phyloP scores from a whole-genome alignment of 2,888 invertebrate species.

The Tenthredo mesomela region DNA sequence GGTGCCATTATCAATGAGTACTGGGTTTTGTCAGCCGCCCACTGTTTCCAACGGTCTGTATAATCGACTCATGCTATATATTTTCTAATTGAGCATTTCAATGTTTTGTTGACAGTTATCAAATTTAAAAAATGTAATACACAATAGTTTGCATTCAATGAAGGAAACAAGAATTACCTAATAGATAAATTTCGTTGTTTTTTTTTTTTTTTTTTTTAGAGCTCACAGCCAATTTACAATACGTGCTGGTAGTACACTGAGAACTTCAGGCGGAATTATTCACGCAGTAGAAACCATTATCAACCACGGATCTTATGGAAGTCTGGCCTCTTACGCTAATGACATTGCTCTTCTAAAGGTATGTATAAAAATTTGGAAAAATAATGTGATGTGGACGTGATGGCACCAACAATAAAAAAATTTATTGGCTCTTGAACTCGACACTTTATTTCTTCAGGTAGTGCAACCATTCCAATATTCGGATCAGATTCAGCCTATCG shows the following conservation, averaged over 20 bases:
- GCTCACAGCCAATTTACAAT: not conserved
- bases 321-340: not conserved
- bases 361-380: not conserved
- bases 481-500: conserved; percentile 33
- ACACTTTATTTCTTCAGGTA: conserved; percentile 1
- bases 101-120: not conserved
- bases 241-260: conserved; percentile 5
- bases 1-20: conserved; percentile 31
- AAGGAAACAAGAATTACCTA: not conserved
- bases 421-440: not conserved
- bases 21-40: conserved; percentile 48
- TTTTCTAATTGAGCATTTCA: not conserved
- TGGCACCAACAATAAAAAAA: not conserved
- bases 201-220: not conserved
- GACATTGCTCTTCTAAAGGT: conserved; percentile 41
- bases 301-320: conserved; percentile 1
- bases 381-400: not conserved
- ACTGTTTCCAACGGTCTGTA: conserved; percentile 30
- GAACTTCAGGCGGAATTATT: conserved; percentile 21
- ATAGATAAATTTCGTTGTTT: not conserved
- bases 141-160: not conserved
- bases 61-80: not conserved
- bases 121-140: not conserved
- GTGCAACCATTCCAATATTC: conserved; percentile 29
- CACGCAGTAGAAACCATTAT: conserved; percentile 11